Evolutionary conservation across 2,797 vertebrate species (phyloP).

Genomic region (Avahi laniger): DNA sequence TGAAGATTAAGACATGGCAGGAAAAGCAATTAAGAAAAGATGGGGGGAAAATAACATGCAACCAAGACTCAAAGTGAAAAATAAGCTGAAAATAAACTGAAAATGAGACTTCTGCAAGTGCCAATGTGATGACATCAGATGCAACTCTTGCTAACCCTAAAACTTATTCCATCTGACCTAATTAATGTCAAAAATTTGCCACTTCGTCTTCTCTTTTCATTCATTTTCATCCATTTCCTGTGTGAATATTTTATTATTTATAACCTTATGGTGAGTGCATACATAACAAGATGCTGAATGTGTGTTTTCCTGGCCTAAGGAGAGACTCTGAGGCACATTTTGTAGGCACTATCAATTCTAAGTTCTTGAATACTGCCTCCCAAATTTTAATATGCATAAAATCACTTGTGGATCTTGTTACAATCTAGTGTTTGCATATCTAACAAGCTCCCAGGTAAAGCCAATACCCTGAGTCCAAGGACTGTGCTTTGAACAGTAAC

Average conservation of each 20-base stretch:
- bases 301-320: not conserved
- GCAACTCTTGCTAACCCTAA: not conserved
- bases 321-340: not conserved
- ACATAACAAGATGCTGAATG: not conserved
- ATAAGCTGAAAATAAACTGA: conserved; percentile 30
- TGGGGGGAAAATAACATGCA: not conserved
- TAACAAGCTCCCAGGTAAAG: not conserved
- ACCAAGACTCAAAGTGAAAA: conserved; percentile 18
- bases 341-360: not conserved
- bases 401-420: not conserved
- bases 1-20: conserved; percentile 27
- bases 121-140: not conserved
- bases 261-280: rapidly evolving
- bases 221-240: not conserved
- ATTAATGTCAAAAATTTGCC: not conserved
- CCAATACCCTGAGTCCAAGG: not conserved
- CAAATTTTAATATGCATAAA: not conserved
- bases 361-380: not conserved
- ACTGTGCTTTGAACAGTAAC: not conserved
- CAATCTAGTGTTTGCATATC: not conserved
- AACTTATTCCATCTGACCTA: not conserved
- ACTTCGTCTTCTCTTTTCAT: not conserved
- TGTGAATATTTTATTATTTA: not conserved
- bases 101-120: not conserved
- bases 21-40: conserved; percentile 54